phyloP scores from a whole-genome alignment of 2,797 vertebrate genomes.

The Brachyrhaphis roseni region DNA sequence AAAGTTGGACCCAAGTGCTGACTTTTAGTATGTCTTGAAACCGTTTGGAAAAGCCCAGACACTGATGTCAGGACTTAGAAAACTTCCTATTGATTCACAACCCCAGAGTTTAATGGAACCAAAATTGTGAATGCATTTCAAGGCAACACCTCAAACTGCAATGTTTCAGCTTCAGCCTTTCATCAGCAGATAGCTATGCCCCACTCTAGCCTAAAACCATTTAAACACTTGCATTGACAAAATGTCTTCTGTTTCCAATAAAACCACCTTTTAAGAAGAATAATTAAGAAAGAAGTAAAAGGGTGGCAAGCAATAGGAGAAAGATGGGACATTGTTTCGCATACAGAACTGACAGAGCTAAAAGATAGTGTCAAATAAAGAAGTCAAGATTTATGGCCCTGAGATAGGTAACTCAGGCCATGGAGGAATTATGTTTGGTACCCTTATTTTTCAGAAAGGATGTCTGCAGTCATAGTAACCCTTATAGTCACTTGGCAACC shows the following conservation, averaged over 20 bases:
- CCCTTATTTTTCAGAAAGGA: constrained; percentile 51
- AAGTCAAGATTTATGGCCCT: constrained; percentile 4
- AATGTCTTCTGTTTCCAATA: constrained; percentile 53
- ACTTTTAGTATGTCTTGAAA: not conserved
- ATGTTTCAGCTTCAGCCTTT: constrained; percentile 36
- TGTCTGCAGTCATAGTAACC: constrained; percentile 62
- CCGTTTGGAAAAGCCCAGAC: not conserved
- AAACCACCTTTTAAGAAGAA: constrained; percentile 32
- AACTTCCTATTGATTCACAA: not conserved
- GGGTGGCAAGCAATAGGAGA: constrained; percentile 7
- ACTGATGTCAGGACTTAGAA: not conserved
- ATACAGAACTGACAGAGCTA: constrained; percentile 12
- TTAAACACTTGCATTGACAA: constrained; percentile 61
- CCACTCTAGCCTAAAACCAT: constrained; percentile 32
- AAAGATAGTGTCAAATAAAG: constrained; percentile 8
- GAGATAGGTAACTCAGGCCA: constrained; percentile 27
- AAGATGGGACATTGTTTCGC: constrained; percentile 22
- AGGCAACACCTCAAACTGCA: not conserved
- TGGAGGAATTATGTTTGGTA: constrained; percentile 41
- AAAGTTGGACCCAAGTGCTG: not conserved
- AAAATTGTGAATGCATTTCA: not conserved
- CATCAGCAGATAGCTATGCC: constrained; percentile 41
- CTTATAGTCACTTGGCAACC: constrained; percentile 41
- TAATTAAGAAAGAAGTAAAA: constrained; percentile 38
- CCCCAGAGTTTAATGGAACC: not conserved